Conservation (phyloP, 2,888 invertebrate species). For the Orthosia gothica region DNA sequence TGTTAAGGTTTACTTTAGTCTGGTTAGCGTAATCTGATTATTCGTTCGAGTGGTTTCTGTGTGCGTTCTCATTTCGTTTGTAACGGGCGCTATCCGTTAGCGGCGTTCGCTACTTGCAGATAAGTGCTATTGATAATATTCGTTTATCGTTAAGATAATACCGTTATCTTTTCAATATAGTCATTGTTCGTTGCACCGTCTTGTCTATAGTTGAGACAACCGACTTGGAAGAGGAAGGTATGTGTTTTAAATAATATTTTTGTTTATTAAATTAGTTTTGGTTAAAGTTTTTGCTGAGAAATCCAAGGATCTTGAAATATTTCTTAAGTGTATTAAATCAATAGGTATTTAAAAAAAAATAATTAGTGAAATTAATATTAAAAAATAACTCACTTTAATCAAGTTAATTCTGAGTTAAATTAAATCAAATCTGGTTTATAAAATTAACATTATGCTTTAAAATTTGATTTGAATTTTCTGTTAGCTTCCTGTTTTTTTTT, state of each 20-base stretch:
- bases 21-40: constrained; percentile 13
- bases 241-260: constrained; percentile 17
- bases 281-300: not conserved
- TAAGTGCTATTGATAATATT: constrained; percentile 48
- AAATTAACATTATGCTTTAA: not conserved
- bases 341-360: not conserved
- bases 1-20: constrained; percentile 25
- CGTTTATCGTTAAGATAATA: constrained; percentile 64
- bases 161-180: constrained; percentile 54
- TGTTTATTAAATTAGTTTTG: not conserved
- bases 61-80: constrained; percentile 48
- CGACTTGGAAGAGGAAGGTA: constrained; percentile 51
- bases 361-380: too few species aligned
- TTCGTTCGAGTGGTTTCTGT: constrained; percentile 28
- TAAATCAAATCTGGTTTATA: not conserved
- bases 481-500: not conserved
- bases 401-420: not conserved
- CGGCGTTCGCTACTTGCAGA: constrained; percentile 46
- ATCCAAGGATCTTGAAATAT: not conserved
- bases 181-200: constrained; percentile 39
- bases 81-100: constrained; percentile 61
- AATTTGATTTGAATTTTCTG: not conserved
- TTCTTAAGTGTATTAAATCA: not conserved
- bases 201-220: constrained; percentile 36
- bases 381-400: not conserved